Percentiles rank a stretch among this genome's conserved stretches.
phyloP scores from a whole-genome alignment of 2,113 vertebrate genomes.

The Larimichthys crocea region DNA sequence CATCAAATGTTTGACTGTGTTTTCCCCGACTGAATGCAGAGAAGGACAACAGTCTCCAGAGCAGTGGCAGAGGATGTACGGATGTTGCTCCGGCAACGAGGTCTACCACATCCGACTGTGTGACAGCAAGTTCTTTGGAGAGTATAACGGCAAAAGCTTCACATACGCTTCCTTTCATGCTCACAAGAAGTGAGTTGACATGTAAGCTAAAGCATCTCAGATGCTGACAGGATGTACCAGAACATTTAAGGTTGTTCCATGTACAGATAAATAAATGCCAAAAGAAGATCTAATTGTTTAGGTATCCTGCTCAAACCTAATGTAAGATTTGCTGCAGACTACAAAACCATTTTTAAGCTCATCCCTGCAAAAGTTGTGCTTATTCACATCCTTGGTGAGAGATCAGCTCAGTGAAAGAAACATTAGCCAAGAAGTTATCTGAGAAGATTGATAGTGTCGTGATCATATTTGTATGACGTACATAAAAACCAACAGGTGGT shows the following conservation, averaged over 20 bases:
- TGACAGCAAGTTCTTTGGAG: slow-evolving; percentile 96
- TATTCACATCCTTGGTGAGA: background rate
- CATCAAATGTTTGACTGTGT: background rate
- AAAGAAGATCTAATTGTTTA: background rate
- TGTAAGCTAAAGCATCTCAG: slow-evolving; percentile 24
- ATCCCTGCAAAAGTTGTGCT: background rate
- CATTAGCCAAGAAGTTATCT: background rate
- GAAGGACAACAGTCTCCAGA: slow-evolving; percentile 95
- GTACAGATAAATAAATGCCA: background rate
- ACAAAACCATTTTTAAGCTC: background rate
- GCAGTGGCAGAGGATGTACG: slow-evolving; percentile 97
- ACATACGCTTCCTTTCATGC: slow-evolving; percentile 97
- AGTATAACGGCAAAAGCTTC: slow-evolving; percentile 96
- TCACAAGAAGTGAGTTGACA: slow-evolving; percentile 93
- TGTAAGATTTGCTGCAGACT: background rate
- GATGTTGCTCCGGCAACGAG: slow-evolving; percentile 96
- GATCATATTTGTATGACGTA: too few relatives aligned
- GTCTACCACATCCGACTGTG: slow-evolving; percentile 95
- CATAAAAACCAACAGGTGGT: too few relatives aligned
- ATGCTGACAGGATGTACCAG: slow-evolving; percentile 3
- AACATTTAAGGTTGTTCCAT: background rate
- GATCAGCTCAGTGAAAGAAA: background rate
- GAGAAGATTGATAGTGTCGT: too few relatives aligned
- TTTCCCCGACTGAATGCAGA: slow-evolving; percentile 75
- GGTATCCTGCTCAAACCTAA: background rate